Percentiles rank a stretch among this genome's conserved stretches.
Conservation (phyloP, 2,888 invertebrate genomes). For the Patella ulyssiponensis region DNA sequence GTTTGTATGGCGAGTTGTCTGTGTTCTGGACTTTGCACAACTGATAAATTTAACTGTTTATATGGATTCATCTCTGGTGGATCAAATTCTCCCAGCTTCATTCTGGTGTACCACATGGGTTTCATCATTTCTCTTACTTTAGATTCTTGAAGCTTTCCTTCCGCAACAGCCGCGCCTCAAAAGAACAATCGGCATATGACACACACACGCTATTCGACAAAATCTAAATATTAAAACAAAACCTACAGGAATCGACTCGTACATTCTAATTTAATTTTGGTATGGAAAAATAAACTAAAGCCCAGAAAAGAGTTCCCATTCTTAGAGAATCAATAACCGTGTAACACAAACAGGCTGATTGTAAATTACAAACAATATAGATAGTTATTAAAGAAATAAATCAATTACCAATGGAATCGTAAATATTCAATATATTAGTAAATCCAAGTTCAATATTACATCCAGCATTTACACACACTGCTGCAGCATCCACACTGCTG, state of each 20-base stretch:
- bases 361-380: background rate
- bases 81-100: constrained; percentile 44
- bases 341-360: too few species aligned
- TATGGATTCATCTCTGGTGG: constrained; percentile 51
- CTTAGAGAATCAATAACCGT: too few species aligned
- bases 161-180: constrained; percentile 31
- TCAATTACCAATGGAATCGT: background rate
- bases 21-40: constrained; percentile 47
- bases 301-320: too few species aligned
- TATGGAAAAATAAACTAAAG: too few species aligned
- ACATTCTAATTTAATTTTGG: too few species aligned
- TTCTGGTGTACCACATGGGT: constrained; percentile 37
- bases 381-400: background rate
- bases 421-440: background rate
- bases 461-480: constrained; percentile 33
- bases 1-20: constrained; percentile 42
- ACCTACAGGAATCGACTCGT: too few species aligned
- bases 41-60: constrained; percentile 37
- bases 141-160: constrained; percentile 34
- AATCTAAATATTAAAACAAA: too few species aligned
- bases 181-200: background rate
- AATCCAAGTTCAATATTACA: constrained; percentile 35
- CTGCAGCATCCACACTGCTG: constrained; percentile 22
- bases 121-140: constrained; percentile 29
- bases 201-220: too few species aligned